These are phyloP conservation scores for Druceiella hillmani DNA, from an alignment of 2,888 invertebrate species.

Conservation along the genomic window DNA sequence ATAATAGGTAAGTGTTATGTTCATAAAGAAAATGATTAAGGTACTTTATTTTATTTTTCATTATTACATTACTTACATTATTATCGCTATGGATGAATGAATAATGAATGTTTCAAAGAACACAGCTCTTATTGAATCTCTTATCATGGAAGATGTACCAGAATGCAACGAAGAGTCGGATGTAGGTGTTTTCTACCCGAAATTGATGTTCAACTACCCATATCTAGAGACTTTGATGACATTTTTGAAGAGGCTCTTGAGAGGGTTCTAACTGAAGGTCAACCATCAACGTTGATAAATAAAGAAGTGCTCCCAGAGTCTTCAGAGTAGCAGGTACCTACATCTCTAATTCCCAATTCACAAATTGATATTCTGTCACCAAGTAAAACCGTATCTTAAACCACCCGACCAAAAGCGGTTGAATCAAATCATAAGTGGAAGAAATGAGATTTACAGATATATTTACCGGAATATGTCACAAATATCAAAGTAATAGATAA, in stretches of 20 bases:
- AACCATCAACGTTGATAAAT: slow-evolving; percentile 18
- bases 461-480: slow-evolving; percentile 20
- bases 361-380: slow-evolving; percentile 20
- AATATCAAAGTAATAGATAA: slow-evolving; percentile 21
- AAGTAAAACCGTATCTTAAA: too few species aligned
- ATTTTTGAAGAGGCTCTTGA: slow-evolving; percentile 23
- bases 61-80: too few species aligned
- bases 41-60: too few species aligned
- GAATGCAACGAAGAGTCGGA: slow-evolving; percentile 23
- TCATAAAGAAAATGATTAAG: too few species aligned
- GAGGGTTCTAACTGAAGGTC: slow-evolving; percentile 18
- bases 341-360: slow-evolving; percentile 21
- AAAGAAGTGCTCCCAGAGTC: slow-evolving; percentile 19
- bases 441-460: slow-evolving; percentile 20
- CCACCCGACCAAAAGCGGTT: slow-evolving; percentile 19
- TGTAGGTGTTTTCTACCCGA: slow-evolving; percentile 22
- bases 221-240: slow-evolving; percentile 22
- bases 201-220: slow-evolving; percentile 23
- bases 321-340: slow-evolving; percentile 22
- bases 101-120: slow-evolving; percentile 21
- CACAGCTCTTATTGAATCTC: slow-evolving; percentile 22
- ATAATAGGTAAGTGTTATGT: too few species aligned
- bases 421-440: slow-evolving; percentile 23
- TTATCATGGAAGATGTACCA: slow-evolving; percentile 23
- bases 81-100: too few species aligned